Evolutionary conservation across 2,797 vertebrate genomes (phyloP), one percentile per base, ranked within the genome.

Genomic region (Cyclura pinguis): DNA sequence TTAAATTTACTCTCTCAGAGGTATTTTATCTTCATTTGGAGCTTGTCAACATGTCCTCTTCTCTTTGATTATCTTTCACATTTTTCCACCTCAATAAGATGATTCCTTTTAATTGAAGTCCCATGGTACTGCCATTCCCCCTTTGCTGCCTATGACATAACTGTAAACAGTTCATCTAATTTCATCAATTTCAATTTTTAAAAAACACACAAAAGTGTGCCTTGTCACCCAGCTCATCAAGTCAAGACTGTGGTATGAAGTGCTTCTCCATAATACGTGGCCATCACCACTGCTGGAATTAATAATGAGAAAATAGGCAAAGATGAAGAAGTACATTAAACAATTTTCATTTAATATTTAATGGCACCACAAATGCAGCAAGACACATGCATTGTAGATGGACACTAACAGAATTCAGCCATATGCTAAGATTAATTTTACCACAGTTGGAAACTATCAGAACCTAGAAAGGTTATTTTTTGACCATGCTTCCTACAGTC

Each of bases 1-100:
- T 35, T 78, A 32, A 7, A 89, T n/a, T 57, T 4, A 64, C 27
- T 83, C 22, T 78, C 18, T 59, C 62, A 20, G 6, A 74, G 69
- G 24, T 20, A 38, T 89, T 89, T 91, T 87, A 92, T 84, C 88
- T 42, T 29, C 14, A 13, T 92, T 94, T 90, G 22, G 50, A 62
- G 69, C 87, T 90, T 91, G 35, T 52, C 50, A 80, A 0, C 0
- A 90, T 88, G 73, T 91, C 90, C 78, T 32, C 47, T 78, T 83
- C 2, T 90, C 32, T 90, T 94, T 89, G 6, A 81, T 32, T 2
- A 47, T 80, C 24, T 8, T 74, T 85, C 62, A 81, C n/a, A 1
- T 2, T 86, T 94, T 84, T 0, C 7, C 14, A 69, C 27, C 14
- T 90, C 84, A 84, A 59, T 6, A 84, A 89, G n/a, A 90, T 83